Percentiles rank a stretch among this genome's conserved stretches.
Evolutionary conservation across 2,888 invertebrate species (phyloP).

Genomic region (Sclerodermus sp.): DNA sequence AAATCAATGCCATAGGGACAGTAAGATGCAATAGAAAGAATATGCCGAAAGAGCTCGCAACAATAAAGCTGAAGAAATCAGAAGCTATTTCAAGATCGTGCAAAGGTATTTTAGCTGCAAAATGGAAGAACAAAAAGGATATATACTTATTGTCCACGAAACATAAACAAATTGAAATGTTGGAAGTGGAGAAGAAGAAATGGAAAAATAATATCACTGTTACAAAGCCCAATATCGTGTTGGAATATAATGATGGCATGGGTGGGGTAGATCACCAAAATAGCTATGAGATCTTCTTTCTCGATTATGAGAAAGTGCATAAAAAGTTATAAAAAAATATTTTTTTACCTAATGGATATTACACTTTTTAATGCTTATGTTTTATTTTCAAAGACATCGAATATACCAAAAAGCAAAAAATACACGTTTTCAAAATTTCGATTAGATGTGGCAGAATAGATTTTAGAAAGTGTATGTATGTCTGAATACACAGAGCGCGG

Average conservation of each 20-base stretch:
- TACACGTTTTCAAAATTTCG: too few relatives aligned
- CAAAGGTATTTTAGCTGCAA: slow-evolving; percentile 14
- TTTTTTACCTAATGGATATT: background rate
- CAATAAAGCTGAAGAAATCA: slow-evolving; percentile 12
- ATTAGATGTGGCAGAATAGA: too few relatives aligned
- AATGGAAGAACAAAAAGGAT: slow-evolving; percentile 19
- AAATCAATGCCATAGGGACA: slow-evolving; percentile 14
- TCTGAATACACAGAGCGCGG: too few relatives aligned
- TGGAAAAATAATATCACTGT: background rate
- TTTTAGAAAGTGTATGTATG: too few relatives aligned
- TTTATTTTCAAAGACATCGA: background rate
- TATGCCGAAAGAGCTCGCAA: slow-evolving; percentile 15
- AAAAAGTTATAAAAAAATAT: background rate
- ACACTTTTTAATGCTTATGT: background rate
- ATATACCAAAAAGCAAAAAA: too few relatives aligned
- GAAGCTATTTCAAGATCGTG: slow-evolving; percentile 12
- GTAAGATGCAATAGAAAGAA: slow-evolving; percentile 18
- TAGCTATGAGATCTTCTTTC: too few relatives aligned
- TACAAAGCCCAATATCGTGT: background rate
- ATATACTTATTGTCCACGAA: slow-evolving; percentile 15
- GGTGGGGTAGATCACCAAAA: background rate
- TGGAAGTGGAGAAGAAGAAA: slow-evolving; percentile 4
- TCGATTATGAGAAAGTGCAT: background rate
- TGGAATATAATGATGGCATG: background rate
- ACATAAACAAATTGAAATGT: slow-evolving; percentile 12